Evolutionary conservation across 2,113 vertebrate species (phyloP).

Genomic region (Callaeas wilsoni): DNA sequence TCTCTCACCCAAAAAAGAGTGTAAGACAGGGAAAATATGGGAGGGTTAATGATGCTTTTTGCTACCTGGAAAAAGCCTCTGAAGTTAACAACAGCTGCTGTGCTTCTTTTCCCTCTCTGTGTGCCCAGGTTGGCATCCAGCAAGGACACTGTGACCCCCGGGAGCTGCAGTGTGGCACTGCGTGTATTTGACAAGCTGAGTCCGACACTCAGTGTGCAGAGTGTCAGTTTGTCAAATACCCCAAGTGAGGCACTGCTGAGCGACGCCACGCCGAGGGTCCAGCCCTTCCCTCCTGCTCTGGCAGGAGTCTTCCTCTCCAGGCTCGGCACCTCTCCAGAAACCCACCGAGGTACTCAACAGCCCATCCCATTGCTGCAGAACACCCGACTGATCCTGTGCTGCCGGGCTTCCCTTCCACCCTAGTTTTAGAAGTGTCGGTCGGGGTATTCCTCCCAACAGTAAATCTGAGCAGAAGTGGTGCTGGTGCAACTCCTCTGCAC

Average conservation of each 20-base stretch:
- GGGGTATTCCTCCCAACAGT: fast-evolving
- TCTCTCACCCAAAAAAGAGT: not conserved
- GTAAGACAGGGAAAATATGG: fast-evolving
- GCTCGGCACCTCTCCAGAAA: not conserved
- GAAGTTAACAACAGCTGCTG: not conserved
- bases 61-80: not conserved
- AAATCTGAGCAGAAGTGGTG: not conserved
- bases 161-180: constrained; percentile 79
- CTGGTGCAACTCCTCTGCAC: not conserved
- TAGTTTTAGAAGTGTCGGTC: fast-evolving
- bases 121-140: not conserved
- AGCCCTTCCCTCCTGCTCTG: not conserved
- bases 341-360: not conserved
- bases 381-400: not conserved
- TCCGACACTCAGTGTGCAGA: constrained; percentile 88
- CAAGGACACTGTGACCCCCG: not conserved
- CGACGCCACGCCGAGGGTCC: not conserved
- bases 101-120: not conserved
- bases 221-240: constrained; percentile 99
- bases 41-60: not conserved
- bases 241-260: constrained; percentile 88
- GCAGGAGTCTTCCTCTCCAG: not conserved
- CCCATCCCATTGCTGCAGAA: not conserved
- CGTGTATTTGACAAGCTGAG: constrained; percentile 99
- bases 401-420: not conserved